These are phyloP conservation scores for Panagrolaimus sp. DNA, from an alignment of 1,140 invertebrate genomes.

Conservation along the genomic window DNA sequence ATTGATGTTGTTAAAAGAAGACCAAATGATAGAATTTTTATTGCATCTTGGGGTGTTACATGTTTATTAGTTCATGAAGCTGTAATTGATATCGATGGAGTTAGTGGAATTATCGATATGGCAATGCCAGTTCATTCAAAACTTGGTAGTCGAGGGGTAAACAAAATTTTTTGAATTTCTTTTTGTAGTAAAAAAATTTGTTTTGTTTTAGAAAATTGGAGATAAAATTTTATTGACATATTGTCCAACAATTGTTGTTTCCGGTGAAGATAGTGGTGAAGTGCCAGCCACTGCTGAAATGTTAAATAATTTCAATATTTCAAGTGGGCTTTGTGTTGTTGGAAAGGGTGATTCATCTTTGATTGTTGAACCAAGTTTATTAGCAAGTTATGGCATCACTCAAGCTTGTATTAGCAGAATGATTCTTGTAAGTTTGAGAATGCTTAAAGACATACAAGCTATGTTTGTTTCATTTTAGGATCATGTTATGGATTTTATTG, in stretches of 20 bases:
- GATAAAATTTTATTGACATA: constrained; percentile 6
- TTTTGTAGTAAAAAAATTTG: too few species aligned
- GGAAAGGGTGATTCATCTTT: background rate
- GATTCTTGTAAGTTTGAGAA: background rate
- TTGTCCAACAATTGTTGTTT: background rate
- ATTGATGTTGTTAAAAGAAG: background rate
- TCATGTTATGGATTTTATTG: constrained; percentile 10
- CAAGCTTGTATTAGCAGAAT: background rate
- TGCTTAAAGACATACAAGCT: background rate
- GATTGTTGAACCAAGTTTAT: background rate
- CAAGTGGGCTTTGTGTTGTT: background rate
- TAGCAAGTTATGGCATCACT: background rate
- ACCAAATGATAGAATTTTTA: background rate
- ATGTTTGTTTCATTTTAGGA: background rate
- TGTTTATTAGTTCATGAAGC: constrained; percentile 14
- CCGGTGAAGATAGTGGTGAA: background rate
- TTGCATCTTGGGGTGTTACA: background rate
- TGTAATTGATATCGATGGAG: background rate
- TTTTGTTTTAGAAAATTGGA: background rate
- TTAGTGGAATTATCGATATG: background rate
- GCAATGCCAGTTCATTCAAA: background rate
- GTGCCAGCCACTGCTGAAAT: background rate
- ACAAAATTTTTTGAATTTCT: too few species aligned
- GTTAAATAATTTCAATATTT: background rate
- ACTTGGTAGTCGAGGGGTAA: background rate